These are phyloP conservation scores for Oxygymnocypris stewartii DNA, from an alignment of 2,113 vertebrate species.

Conservation along the genomic window DNA sequence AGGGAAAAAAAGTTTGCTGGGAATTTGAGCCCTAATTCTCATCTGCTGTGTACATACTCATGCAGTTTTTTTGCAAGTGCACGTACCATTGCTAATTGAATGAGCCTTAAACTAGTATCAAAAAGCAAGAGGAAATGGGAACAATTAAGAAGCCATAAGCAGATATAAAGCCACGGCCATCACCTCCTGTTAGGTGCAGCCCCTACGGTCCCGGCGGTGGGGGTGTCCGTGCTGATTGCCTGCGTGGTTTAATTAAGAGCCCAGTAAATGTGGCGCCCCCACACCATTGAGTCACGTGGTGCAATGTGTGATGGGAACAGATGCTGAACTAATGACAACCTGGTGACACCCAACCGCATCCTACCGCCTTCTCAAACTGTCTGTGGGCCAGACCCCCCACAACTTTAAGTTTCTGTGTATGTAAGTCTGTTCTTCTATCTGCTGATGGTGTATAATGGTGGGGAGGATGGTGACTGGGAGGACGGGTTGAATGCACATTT, in stretches of 20 bases:
- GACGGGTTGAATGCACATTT: constrained; percentile 12
- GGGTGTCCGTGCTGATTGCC: constrained; percentile 84
- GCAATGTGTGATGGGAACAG: constrained; percentile 86
- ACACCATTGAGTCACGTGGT: constrained; percentile 82
- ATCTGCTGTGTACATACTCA: not conserved
- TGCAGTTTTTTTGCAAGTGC: constrained; percentile 26
- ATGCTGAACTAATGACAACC: constrained; percentile 89
- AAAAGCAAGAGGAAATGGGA: constrained; percentile 13
- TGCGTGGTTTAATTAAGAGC: constrained; percentile 89
- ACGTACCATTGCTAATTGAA: constrained; percentile 27
- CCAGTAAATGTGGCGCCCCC: constrained; percentile 80
- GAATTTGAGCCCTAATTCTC: constrained; percentile 30
- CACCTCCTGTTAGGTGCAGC: constrained; percentile 46
- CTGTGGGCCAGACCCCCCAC: constrained; percentile 57
- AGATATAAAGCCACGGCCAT: constrained; percentile 44
- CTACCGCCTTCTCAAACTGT: constrained; percentile 62
- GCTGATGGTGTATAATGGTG: constrained; percentile 5
- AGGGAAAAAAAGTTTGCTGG: not conserved
- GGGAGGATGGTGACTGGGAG: not conserved
- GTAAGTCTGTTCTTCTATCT: constrained; percentile 32
- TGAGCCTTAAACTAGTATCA: constrained; percentile 32
- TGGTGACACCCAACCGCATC: constrained; percentile 85
- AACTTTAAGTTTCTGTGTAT: constrained; percentile 27
- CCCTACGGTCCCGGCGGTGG: constrained; percentile 47
- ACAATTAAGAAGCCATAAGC: constrained; percentile 22